A percentile compares a stretch with the other conserved stretches of the same genome.
These are phyloP conservation scores for Phymatocera aterrima DNA, from an alignment of 2,888 invertebrate species.

Conservation along the genomic window DNA sequence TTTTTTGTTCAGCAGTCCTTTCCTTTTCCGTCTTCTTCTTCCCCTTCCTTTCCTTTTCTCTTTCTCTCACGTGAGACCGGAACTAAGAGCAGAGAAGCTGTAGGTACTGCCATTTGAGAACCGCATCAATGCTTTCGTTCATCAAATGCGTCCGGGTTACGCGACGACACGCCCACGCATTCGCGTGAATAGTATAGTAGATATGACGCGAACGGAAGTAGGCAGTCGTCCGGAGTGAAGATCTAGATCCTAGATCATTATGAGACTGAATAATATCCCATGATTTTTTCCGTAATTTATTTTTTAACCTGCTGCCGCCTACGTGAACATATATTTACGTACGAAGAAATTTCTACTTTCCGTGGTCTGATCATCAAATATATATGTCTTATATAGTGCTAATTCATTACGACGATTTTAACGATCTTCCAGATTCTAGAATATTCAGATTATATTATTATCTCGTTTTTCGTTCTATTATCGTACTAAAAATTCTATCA, in stretches of 20 bases:
- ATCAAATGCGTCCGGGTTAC: constrained; percentile 42
- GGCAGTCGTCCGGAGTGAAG: constrained; percentile 28
- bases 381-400: no score
- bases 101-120: constrained; percentile 12
- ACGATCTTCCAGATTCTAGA: no score
- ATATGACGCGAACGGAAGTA: constrained; percentile 35
- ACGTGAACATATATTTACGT: neutral
- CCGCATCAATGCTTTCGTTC: constrained; percentile 37
- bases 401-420: no score
- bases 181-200: constrained; percentile 27
- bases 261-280: constrained; percentile 12
- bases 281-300: neutral
- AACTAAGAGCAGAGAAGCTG: constrained; percentile 11
- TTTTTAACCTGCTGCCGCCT: neutral
- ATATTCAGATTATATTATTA: no score
- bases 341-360: no score
- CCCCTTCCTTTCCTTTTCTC: neutral
- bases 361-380: no score
- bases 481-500: no score
- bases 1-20: no score
- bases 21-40: no score
- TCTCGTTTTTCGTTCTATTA: no score
- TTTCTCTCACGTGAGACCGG: constrained; percentile 30
- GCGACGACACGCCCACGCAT: constrained; percentile 37
- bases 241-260: neutral